Conservation (phyloP, 2,113 vertebrate genomes). For the Thalassoma bifasciatum region DNA sequence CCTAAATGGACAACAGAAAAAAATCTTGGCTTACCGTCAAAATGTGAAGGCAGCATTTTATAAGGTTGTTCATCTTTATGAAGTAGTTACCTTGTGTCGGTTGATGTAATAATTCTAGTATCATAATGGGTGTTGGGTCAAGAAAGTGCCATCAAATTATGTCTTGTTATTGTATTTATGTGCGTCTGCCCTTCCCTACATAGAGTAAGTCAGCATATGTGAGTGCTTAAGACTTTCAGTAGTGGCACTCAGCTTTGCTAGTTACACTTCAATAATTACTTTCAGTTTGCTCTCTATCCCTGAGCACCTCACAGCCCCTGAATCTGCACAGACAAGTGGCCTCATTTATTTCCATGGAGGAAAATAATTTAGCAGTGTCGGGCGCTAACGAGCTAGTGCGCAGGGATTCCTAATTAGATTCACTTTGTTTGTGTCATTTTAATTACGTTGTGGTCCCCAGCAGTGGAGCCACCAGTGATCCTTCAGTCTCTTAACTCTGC, state of each 20-base stretch:
- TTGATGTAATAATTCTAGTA: background rate
- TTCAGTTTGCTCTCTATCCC: slow-evolving; percentile 58
- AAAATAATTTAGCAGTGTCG: slow-evolving; percentile 90
- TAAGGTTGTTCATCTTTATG: too few relatives aligned
- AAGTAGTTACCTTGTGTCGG: too few relatives aligned
- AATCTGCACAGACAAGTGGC: slow-evolving; percentile 88
- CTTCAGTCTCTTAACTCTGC: slow-evolving; percentile 76
- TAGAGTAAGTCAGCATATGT: slow-evolving; percentile 49
- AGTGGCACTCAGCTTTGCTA: slow-evolving; percentile 45
- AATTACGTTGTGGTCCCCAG: slow-evolving; percentile 89
- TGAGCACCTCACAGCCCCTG: slow-evolving; percentile 73
- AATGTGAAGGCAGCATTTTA: too few relatives aligned
- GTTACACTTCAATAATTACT: slow-evolving; percentile 80
- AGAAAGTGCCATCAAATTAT: background rate
- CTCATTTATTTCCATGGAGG: slow-evolving; percentile 88
- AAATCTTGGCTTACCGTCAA: too few relatives aligned
- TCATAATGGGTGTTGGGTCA: background rate
- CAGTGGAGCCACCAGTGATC: slow-evolving; percentile 83
- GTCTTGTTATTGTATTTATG: slow-evolving; percentile 6
- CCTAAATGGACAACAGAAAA: too few relatives aligned
- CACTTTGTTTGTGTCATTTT: slow-evolving; percentile 94
- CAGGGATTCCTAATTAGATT: slow-evolving; percentile 92
- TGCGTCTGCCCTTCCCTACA: slow-evolving; percentile 36
- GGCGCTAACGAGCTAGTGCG: slow-evolving; percentile 88
- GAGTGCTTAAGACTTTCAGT: slow-evolving; percentile 39